Evolutionary conservation across 2,888 invertebrate genomes (phyloP), one percentile per base, ranked within the genome.

Genomic region (Leucophora obtusa): DNA sequence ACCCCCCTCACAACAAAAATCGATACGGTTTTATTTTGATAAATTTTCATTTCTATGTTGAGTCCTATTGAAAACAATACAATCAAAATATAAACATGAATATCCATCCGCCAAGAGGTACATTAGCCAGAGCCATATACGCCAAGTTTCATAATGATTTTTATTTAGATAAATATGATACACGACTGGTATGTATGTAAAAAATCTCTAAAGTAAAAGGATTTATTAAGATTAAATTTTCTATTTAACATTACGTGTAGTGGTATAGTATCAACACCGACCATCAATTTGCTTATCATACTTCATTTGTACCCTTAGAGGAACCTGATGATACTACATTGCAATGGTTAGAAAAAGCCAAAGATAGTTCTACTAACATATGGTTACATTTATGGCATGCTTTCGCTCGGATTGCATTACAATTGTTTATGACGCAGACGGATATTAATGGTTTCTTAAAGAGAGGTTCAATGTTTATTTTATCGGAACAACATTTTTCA

Each of bases 401-500:
- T 47, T 85, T 98, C 47, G 96, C 96, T 15, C 95, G 95, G 86
- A 93, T 95, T n/a, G 91, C 98, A 51, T 92, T 98, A 18, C 94
- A 95, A 83, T 94, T 95, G 91, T 97, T 98, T 91, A 95, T 98
- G 94, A 96, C 97, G 35, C 95, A 96, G 89, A 99, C 98, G 2
- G 97, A 97, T 85, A 96, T 98, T 83, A 99, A 98, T 91, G 98
- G 98, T 94, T 96, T 90, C 91, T 91, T 98, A 14, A 94, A 95
- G 15, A 93, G 99, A 65, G 99, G 99, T 9, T 97, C 97, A 1
- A 99, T 99, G 99, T 98, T 98, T 91, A 97, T 99, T 62, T 93
- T 98, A 85, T 98, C 98, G 0, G 92, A 93, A 79, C 91, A 93
- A 9, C 98, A 98, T 87, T 95, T 98, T 84, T 91, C 92, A 14